Conservation (phyloP, 2,113 vertebrate genomes). For the Corynorhinus townsendii region DNA sequence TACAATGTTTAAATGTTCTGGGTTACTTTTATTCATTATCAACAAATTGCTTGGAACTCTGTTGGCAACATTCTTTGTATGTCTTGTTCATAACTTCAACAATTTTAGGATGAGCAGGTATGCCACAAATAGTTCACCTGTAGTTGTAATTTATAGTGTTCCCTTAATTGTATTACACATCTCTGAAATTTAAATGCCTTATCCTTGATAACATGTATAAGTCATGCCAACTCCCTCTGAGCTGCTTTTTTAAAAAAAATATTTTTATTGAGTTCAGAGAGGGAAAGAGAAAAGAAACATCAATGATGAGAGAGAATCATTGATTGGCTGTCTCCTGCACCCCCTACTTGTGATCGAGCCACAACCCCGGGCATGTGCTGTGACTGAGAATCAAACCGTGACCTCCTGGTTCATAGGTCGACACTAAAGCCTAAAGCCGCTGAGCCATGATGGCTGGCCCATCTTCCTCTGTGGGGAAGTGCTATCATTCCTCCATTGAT, state of each 20-base stretch:
- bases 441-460: background rate
- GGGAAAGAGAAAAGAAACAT: too few relatives aligned
- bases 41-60: background rate
- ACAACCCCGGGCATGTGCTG: too few relatives aligned
- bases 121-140: background rate
- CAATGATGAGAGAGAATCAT: too few relatives aligned
- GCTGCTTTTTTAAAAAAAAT: background rate
- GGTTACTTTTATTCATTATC: background rate
- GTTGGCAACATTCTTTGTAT: background rate
- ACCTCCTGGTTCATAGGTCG: too few relatives aligned
- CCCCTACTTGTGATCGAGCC: too few relatives aligned
- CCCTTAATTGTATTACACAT: background rate
- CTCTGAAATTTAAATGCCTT: background rate
- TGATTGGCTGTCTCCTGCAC: too few relatives aligned
- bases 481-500: background rate
- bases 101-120: background rate
- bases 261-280: too few relatives aligned
- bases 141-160: background rate
- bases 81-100: background rate
- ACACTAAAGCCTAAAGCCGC: too few relatives aligned
- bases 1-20: background rate
- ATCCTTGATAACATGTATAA: background rate
- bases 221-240: background rate
- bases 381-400: too few relatives aligned
- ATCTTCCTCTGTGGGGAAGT: background rate